Conservation (phyloP, 2,888 invertebrate species). For the Megamerina dolium region DNA sequence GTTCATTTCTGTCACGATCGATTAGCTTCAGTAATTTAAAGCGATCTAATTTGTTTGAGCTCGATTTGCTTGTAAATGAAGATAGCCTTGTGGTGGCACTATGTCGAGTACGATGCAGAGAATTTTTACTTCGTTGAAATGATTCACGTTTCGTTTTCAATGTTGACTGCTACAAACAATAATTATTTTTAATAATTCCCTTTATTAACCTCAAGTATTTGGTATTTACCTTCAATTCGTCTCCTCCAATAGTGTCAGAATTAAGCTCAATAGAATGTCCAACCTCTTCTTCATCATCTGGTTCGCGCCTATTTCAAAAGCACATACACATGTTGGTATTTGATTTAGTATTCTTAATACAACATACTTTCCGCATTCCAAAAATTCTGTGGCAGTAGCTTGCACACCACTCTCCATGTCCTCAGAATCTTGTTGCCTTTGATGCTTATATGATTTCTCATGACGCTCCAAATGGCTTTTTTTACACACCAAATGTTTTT, state of each 20-base stretch:
- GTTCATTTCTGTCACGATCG: slow-evolving; percentile 13
- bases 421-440: slow-evolving; percentile 21
- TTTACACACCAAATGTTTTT: slow-evolving; percentile 24
- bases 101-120: too few species aligned
- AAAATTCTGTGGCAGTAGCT: slow-evolving; percentile 15
- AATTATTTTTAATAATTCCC: too few species aligned
- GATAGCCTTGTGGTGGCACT: too few species aligned
- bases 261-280: slow-evolving; percentile 22
- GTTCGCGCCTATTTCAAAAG: slow-evolving; percentile 15
- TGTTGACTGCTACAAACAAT: too few species aligned
- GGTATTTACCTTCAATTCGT: slow-evolving; percentile 2
- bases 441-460: slow-evolving; percentile 24
- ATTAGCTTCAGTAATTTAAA: slow-evolving; percentile 25
- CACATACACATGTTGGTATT: neutral
- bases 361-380: slow-evolving; percentile 17
- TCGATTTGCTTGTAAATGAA: too few species aligned
- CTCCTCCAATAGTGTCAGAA: slow-evolving; percentile 13
- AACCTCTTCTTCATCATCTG: slow-evolving; percentile 16
- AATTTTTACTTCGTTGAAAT: too few species aligned
- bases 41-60: slow-evolving; percentile 17
- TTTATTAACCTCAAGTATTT: too few species aligned
- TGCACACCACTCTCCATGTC: slow-evolving; percentile 19
- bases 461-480: slow-evolving; percentile 28
- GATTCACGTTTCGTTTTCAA: slow-evolving; percentile 2
- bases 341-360: neutral